Evolutionary conservation across 2,888 invertebrate species (phyloP).

Genomic region (Ferrisia virgata): DNA sequence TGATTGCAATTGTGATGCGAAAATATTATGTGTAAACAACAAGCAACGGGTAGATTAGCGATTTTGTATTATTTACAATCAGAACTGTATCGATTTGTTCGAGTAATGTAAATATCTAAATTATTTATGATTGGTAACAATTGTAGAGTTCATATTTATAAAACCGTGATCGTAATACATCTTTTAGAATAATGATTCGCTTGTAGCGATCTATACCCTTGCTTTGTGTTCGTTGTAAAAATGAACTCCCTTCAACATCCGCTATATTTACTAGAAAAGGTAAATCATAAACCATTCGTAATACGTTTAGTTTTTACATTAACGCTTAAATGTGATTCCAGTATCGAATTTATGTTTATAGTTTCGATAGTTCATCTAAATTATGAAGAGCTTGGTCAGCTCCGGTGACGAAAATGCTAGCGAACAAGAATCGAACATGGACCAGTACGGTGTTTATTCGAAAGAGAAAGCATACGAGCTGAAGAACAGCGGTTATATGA

Average conservation of each 20-base stretch:
- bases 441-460: background rate
- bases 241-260: background rate
- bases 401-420: background rate
- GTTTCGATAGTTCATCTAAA: background rate
- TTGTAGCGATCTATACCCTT: background rate
- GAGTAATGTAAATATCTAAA: background rate
- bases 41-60: background rate
- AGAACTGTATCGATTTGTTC: background rate
- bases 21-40: background rate
- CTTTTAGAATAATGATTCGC: background rate
- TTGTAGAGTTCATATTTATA: background rate
- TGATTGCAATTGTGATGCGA: background rate
- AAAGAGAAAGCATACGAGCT: background rate
- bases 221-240: background rate
- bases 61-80: background rate
- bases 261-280: background rate
- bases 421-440: background rate
- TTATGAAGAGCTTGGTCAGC: background rate
- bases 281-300: background rate
- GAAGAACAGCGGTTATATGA: constrained; percentile 35
- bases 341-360: background rate
- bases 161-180: background rate
- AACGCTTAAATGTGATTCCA: background rate
- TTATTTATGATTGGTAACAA: background rate
- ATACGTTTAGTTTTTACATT: background rate